A percentile compares a stretch with the other conserved stretches of the same genome.
These are phyloP conservation scores for Parotia lawesii DNA, from an alignment of 2,113 vertebrate genomes.

Conservation along the genomic window DNA sequence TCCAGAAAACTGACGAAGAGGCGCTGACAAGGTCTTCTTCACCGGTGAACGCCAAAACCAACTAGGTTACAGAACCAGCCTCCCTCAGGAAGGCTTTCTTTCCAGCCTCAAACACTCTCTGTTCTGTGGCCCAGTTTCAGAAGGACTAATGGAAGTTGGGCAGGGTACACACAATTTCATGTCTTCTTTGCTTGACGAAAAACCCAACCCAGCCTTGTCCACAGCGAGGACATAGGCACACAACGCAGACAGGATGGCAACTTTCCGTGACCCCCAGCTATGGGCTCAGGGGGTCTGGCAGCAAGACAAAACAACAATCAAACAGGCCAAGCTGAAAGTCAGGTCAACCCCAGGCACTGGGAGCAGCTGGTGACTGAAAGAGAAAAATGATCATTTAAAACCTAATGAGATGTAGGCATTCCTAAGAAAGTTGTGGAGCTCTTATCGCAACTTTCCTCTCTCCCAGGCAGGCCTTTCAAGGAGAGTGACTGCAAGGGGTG, in stretches of 20 bases:
- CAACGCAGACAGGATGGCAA: not conserved
- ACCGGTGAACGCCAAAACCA: not conserved
- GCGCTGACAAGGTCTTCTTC: not conserved
- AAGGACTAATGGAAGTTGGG: slow-evolving; percentile 10
- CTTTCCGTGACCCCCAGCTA: not conserved
- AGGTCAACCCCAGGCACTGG: not conserved
- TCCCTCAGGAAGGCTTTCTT: not conserved
- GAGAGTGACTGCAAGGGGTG: not conserved
- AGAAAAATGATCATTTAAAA: not conserved
- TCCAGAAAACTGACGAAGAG: not conserved
- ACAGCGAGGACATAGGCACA: rapidly evolving
- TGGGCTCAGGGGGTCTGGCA: not conserved
- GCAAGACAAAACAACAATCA: not conserved
- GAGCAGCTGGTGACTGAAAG: not conserved
- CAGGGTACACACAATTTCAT: not conserved
- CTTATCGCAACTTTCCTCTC: not conserved
- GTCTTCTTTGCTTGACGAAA: not conserved
- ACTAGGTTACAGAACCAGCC: not conserved
- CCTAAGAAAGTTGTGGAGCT: not conserved
- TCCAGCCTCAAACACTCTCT: not conserved
- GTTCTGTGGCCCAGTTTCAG: not conserved
- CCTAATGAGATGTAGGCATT: not conserved
- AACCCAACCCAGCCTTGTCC: not conserved
- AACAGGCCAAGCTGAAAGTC: not conserved
- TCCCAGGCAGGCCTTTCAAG: not conserved